A percentile compares a stretch with the other conserved stretches of the same genome.
phyloP scores from a whole-genome alignment of 1,140 invertebrate species.

The Metopolophium dirhodum region DNA sequence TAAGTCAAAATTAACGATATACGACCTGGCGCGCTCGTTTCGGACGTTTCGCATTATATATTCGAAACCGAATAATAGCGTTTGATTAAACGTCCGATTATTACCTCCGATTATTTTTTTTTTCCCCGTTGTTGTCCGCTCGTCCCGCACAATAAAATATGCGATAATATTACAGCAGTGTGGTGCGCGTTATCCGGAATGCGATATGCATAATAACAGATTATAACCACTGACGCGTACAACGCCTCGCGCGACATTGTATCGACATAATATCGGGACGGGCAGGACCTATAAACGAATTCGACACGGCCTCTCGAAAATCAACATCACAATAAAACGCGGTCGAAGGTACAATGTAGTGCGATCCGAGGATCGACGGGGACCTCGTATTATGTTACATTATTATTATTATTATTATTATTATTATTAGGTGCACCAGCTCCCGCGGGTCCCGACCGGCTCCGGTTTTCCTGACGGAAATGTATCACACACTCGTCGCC shows the following conservation, averaged over 20 bases:
- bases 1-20: background rate
- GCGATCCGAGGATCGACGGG: background rate
- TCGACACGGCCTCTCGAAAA: slow-evolving; percentile 7
- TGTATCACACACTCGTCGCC: background rate
- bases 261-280: background rate
- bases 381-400: background rate
- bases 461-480: background rate
- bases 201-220: background rate
- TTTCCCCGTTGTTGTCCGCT: background rate
- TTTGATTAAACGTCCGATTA: background rate
- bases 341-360: background rate
- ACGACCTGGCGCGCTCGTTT: background rate
- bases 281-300: background rate
- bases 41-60: background rate
- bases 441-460: background rate
- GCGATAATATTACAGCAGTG: background rate
- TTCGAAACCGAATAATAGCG: slow-evolving; percentile 2
- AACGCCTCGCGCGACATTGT: background rate
- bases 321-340: background rate
- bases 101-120: background rate
- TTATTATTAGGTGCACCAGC: background rate
- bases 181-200: background rate
- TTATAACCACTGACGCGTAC: background rate
- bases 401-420: background rate
- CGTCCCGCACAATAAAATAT: background rate